Evolutionary conservation across 2,888 invertebrate genomes (phyloP), one percentile per base, ranked within the genome.

Genomic region (Drosophila mercatorum): DNA sequence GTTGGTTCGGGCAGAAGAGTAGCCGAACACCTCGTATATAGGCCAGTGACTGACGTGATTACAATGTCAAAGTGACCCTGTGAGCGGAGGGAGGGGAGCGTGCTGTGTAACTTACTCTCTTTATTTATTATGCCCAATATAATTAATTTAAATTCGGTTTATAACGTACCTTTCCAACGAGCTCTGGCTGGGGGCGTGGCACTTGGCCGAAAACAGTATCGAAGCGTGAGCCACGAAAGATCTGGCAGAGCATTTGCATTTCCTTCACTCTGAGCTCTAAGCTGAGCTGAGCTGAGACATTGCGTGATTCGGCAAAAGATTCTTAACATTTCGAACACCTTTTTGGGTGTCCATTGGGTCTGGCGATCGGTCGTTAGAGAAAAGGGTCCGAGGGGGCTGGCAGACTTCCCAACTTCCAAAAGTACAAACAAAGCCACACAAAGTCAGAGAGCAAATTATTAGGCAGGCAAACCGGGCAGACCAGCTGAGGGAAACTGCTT

Each of bases 251-350:
- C 81, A 75, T 81, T 84, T 81, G 75, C 73, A 78, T 80, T 83
- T 74, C 56, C 68, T 62, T 66, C 46, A 51, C 53, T 74, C 65
- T 52, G 56, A 72, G 56, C 71, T 61, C 44, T 44, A 2, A 22
- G 22, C 22, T 22, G 22, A 22, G 22, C 44, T 44, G 60, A 47
- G 46, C 49, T 59, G 31, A 59, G 59, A 59, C 59, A 81, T 86
- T 88, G 88, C 88, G 88, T 86, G 85, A 78, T 86, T 73, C 63
- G 72, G 72, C 74, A 69, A 73, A 72, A 80, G 80, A 86, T 86
- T 88, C 78, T 82, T 86, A 76, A 71, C 81, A 80, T 88, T 83
- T 80, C 78, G 63, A 81, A 83, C 87, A 88, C 86, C 89, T 88
- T 88, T 84, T 88, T 88, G 84, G 88, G 84, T 85, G 84, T 86